Evolutionary conservation across 2,888 invertebrate genomes (phyloP).

Genomic region (Crocallis elinguaria): DNA sequence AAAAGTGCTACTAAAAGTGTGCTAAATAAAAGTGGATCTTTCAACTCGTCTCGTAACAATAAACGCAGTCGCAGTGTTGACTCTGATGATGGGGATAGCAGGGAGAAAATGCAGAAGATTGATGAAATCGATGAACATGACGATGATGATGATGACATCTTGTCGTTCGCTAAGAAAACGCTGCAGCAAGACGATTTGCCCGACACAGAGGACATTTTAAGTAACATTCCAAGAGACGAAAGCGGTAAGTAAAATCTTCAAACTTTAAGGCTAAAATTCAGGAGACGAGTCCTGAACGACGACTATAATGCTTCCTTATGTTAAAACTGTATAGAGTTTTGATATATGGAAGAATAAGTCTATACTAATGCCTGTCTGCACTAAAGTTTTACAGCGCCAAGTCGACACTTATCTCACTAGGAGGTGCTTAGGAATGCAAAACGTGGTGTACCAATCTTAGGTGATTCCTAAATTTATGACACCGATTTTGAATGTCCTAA

Average conservation of each 20-base stretch:
- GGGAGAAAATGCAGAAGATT: slow-evolving; percentile 69
- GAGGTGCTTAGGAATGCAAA: too few species aligned
- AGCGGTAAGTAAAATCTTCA: slow-evolving; percentile 63
- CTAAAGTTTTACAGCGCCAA: too few species aligned
- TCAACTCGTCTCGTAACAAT: slow-evolving; percentile 40
- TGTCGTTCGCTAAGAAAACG: slow-evolving; percentile 77
- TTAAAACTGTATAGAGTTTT: too few species aligned
- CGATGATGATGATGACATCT: slow-evolving; percentile 60
- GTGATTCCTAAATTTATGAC: too few species aligned
- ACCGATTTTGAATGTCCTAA: too few species aligned
- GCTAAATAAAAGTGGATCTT: slow-evolving; percentile 6
- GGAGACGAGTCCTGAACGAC: too few species aligned
- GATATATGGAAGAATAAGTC: too few species aligned
- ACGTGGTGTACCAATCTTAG: too few species aligned
- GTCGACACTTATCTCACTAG: too few species aligned
- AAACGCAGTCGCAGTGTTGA: slow-evolving; percentile 69
- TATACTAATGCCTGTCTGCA: too few species aligned
- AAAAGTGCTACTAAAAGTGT: slow-evolving; percentile 1
- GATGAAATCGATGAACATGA: slow-evolving; percentile 57
- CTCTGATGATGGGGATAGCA: slow-evolving; percentile 55
- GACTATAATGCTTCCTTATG: too few species aligned
- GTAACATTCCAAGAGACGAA: slow-evolving; percentile 51
- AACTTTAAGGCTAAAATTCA: too few species aligned
- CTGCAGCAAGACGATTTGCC: slow-evolving; percentile 67
- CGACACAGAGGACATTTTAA: slow-evolving; percentile 71